Base-by-base conservation (phyloP, 1,140 invertebrate species). In the Drosophila orena region DNA sequence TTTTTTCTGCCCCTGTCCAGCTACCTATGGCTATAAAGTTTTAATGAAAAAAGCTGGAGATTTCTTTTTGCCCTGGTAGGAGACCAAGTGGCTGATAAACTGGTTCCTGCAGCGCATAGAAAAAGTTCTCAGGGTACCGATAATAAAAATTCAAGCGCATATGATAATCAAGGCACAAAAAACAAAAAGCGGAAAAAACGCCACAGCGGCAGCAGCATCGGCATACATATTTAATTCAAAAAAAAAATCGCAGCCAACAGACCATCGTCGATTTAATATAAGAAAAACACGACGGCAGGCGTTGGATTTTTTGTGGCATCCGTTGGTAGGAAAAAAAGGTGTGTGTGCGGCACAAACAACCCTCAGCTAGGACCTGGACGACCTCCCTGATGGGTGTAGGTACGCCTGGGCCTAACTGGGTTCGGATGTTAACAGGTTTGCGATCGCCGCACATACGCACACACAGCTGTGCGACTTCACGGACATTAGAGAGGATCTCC, bases 81-180 rank as follows among this genome's bases (percentile, higher is more conserved):
- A 89, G 84, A 89, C 84, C 81, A 91, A 91, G 81, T 91, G 90
- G 86, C 86, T 79, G 86, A 74, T 79, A 81, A 91, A 91, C 90
- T 91, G 90, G 90, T 91, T 90, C 80, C 68, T 73, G 77, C 54
- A 55, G 75, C 68, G 81, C 77, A 86, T 81, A 86, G 73, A 79
- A 91, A 91, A 91, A 90, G 90, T 91, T 91, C 90, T 91, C 90
- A 91, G 89, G 89, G 89, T 91, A 90, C 83, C 84, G 84, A 91
- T 91, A 91, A 91, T 91, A 91, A 91, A 90, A 91, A 91, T 91
- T 89, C 89, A 91, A 91, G 83, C 88, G 89, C 79, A 79, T 84
- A 89, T 91, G 88, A 91, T 91, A 91, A 91, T 91, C 88, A 91
- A 89, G 77, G 78, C 38, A 59, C 59, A 69, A 74, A 75, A 74